These are phyloP conservation scores for Felis chaus DNA, from an alignment of 2,113 vertebrate species.

Conservation along the genomic window DNA sequence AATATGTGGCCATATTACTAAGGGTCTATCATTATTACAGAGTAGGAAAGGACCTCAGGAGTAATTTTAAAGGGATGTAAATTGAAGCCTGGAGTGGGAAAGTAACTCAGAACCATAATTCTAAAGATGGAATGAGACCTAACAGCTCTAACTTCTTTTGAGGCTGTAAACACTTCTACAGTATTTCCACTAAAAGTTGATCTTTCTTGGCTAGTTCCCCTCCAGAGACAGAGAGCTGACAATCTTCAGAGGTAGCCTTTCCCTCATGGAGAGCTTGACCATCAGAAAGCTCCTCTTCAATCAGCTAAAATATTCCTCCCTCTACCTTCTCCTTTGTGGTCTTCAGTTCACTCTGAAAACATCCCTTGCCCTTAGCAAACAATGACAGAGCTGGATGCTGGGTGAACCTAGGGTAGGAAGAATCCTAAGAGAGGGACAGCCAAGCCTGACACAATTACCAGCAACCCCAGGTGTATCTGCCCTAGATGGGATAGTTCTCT, in stretches of 20 bases:
- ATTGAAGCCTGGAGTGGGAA: not conserved
- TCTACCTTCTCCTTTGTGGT: not conserved
- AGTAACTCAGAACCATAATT: not conserved
- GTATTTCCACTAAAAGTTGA: not conserved
- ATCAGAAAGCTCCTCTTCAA: not conserved
- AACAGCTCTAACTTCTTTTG: not conserved
- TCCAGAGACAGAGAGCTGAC: not conserved
- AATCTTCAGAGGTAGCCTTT: not conserved
- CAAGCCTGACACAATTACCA: not conserved
- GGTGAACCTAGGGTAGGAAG: not conserved
- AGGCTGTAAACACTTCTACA: not conserved
- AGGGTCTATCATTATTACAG: not conserved
- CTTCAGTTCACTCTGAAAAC: not conserved
- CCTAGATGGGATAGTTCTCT: not conserved
- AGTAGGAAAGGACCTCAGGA: not conserved
- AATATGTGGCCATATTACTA: not conserved
- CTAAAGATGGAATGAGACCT: not conserved
- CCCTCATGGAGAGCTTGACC: not conserved
- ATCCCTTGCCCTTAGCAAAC: not conserved
- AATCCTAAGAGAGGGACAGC: not conserved
- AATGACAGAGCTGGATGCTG: not conserved
- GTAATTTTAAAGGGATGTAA: not conserved
- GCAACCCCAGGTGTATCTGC: not conserved
- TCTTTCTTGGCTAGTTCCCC: not conserved
- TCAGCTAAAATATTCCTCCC: not conserved